Evolutionary conservation across 1,140 invertebrate species (phyloP).

Genomic region (Trigoniulus corallinus): DNA sequence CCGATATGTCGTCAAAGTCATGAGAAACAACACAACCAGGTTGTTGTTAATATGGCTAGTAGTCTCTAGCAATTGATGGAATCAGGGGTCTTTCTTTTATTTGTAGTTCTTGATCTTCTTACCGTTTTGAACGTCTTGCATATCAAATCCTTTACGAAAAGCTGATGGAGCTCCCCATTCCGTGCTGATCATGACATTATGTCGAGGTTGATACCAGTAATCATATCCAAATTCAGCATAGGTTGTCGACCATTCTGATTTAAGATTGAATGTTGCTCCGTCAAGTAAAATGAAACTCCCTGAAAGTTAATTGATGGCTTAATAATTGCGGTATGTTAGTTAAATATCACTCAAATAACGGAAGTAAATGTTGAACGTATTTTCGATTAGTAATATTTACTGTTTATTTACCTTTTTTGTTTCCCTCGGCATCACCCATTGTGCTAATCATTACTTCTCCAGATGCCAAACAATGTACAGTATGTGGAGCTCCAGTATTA

Average conservation of each 20-base stretch:
- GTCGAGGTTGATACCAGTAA: constrained; percentile 92
- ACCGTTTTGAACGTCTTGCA: constrained; percentile 36
- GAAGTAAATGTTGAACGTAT: too few species aligned
- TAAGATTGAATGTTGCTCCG: constrained; percentile 53
- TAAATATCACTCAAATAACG: too few species aligned
- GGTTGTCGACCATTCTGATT: constrained; percentile 33
- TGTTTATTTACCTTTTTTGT: constrained; percentile 25
- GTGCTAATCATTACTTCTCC: constrained; percentile 91
- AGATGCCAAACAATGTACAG: constrained; percentile 74
- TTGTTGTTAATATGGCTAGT: too few species aligned
- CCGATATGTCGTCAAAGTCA: too few species aligned
- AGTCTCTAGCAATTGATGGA: too few species aligned
- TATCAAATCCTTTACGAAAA: constrained; percentile 60
- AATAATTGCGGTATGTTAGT: too few species aligned
- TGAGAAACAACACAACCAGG: too few species aligned
- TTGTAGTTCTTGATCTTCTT: constrained; percentile 9
- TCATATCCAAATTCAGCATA: constrained; percentile 35
- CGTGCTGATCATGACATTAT: constrained; percentile 71
- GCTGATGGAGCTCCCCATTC: constrained; percentile 82
- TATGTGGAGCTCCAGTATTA: constrained; percentile 71
- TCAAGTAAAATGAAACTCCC: constrained; percentile 86
- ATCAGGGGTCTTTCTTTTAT: too few species aligned
- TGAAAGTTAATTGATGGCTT: constrained; percentile 9
- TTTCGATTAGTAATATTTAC: background rate
- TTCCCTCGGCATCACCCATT: constrained; percentile 64